Evolutionary conservation across 2,797 vertebrate species (phyloP), one percentile per base, ranked within the genome.

Genomic region (Vipera ursinii): DNA sequence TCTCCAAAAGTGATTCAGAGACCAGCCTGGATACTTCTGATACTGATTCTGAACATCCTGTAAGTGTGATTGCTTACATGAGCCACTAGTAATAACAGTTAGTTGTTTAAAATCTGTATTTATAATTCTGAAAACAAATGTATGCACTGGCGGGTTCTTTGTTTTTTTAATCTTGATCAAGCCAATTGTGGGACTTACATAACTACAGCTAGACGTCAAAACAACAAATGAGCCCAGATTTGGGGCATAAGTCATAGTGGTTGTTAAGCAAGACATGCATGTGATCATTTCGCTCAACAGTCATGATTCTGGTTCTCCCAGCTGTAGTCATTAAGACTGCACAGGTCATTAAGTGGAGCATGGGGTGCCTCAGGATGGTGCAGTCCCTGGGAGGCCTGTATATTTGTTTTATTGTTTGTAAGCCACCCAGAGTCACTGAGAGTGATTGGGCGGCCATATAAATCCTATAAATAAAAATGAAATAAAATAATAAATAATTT

Each of bases 11-110:
- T 69, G 97, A 97, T 0, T 92, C 91, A 93, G 97, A 97, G 97
- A 98, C 97, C 95, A 93, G 78, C 93, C 97, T 97, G 32, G 98
- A 97, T 69, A 97, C 97, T 38, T 97, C 98, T 9, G 97, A 98
- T 95, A 97, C 94, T 78, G 98, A 98, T 87, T 92, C 96, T 73
- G 98, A 98, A 88, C 97, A 97, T 90, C 96, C 98, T 91, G 99
- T 99, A 97, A 98, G 97, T 95, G 12, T 94, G 53, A 92, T 4
- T 32, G 14, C 51, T 12, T 93, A 51, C 10, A n/a, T 88, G 44
- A 90, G 17, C 2, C 28, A 20, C 20, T 32, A 2, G 4, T 0
- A 0, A 28, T 0, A 44, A 32, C 14, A 69, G 14, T 60, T 69
- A 69, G 14, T 60, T 69, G 13, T 92, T 73, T 44, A 12, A 24